Evolutionary conservation across 2,797 vertebrate genomes (phyloP).

Genomic region (Anguilla marmorata): DNA sequence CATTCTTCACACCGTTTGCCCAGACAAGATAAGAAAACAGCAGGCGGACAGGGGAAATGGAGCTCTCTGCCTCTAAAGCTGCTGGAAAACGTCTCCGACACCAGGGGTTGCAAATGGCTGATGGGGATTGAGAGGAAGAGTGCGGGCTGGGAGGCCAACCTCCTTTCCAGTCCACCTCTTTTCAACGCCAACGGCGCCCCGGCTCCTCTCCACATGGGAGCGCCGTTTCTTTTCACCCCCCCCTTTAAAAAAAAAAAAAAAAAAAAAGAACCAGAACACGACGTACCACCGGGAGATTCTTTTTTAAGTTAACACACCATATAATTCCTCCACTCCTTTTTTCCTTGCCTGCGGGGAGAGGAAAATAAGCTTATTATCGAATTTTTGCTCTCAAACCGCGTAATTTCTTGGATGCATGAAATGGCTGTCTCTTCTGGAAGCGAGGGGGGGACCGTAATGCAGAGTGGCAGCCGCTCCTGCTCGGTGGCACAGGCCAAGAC

Average conservation of each 20-base stretch:
- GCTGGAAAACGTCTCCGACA: constrained; percentile 25
- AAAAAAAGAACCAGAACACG: constrained; percentile 56
- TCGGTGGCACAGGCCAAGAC: constrained; percentile 50
- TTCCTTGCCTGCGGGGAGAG: constrained; percentile 42
- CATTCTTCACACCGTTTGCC: constrained; percentile 21
- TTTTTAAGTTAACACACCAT: constrained; percentile 67
- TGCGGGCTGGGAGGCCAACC: constrained; percentile 49
- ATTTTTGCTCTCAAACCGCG: constrained; percentile 66
- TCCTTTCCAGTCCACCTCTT: constrained; percentile 36
- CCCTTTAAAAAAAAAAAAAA: constrained; percentile 16
- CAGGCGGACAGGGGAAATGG: not conserved
- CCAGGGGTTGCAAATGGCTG: not conserved
- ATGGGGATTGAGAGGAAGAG: constrained; percentile 38
- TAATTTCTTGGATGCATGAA: constrained; percentile 70
- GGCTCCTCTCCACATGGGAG: constrained; percentile 48
- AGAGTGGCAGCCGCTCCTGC: constrained; percentile 72
- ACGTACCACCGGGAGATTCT: constrained; percentile 61
- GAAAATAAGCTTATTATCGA: constrained; percentile 76
- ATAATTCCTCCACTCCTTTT: constrained; percentile 66
- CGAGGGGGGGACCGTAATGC: constrained; percentile 57
- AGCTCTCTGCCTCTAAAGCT: not conserved
- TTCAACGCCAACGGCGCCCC: constrained; percentile 44
- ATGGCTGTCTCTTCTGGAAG: constrained; percentile 67
- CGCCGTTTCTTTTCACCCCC: constrained; percentile 34
- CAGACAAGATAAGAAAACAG: constrained; percentile 30